These are phyloP conservation scores for Cylas formicarius DNA, from an alignment of 1,140 invertebrate genomes.

Conservation along the genomic window DNA sequence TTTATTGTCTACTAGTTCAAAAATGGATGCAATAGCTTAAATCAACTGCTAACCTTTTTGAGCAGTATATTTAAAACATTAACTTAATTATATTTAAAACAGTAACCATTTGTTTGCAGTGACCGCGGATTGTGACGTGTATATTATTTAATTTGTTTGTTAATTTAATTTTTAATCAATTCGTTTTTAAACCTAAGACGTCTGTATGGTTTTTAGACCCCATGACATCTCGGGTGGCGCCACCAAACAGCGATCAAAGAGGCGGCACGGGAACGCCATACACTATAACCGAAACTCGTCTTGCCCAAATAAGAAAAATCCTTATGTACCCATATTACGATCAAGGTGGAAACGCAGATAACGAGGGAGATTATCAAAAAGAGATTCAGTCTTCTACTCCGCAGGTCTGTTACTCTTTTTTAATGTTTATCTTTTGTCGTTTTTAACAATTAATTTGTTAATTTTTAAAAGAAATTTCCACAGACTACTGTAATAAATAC, in stretches of 20 bases:
- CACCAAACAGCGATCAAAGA: constrained; percentile 39
- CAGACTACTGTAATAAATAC: too few species aligned
- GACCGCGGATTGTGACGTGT: background rate
- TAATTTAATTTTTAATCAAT: background rate
- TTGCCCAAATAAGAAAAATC: constrained; percentile 59
- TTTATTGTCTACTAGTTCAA: too few species aligned
- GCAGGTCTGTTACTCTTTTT: constrained; percentile 47
- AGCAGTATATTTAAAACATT: background rate
- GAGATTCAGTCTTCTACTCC: constrained; percentile 76
- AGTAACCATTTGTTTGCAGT: background rate
- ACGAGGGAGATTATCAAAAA: constrained; percentile 71
- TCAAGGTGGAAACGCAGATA: constrained; percentile 59
- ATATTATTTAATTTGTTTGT: background rate
- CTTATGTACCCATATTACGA: constrained; percentile 87
- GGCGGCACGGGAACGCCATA: constrained; percentile 42
- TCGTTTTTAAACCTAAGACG: background rate
- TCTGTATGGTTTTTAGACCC: constrained; percentile 31
- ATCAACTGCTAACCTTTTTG: background rate
- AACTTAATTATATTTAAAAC: background rate
- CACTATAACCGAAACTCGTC: constrained; percentile 54
- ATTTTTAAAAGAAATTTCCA: too few species aligned
- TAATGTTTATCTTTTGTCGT: too few species aligned
- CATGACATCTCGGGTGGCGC: constrained; percentile 42
- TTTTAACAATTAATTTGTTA: too few species aligned
- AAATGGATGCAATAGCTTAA: background rate